A percentile compares a stretch with the other conserved stretches of the same genome.
Evolutionary conservation across 2,888 invertebrate genomes (phyloP).

Genomic region (Lordiphosa andalusiaca): DNA sequence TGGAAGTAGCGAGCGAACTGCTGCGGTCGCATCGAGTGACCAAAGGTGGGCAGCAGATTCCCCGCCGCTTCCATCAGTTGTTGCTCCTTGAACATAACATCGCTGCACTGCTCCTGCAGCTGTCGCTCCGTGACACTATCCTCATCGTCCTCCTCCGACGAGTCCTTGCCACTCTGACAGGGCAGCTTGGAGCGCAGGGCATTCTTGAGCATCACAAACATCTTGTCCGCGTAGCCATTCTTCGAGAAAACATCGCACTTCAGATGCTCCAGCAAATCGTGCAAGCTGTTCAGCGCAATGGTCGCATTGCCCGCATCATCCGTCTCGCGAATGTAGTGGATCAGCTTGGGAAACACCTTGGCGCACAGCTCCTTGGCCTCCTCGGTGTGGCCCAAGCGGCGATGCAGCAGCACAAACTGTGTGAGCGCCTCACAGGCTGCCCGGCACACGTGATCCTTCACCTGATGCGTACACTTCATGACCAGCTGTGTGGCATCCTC

Average conservation of each 20-base stretch:
- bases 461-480: not conserved
- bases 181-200: slow-evolving; percentile 16
- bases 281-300: slow-evolving; percentile 8
- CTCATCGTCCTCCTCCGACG: slow-evolving; percentile 1
- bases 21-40: slow-evolving; percentile 6
- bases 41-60: slow-evolving; percentile 21
- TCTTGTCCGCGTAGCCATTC: slow-evolving; percentile 5
- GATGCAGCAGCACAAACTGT: slow-evolving; percentile 4
- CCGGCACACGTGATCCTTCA: slow-evolving; percentile 6
- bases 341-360: slow-evolving; percentile 15
- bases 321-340: slow-evolving; percentile 5
- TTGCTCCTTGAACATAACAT: slow-evolving; percentile 5
- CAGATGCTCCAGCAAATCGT: slow-evolving; percentile 8
- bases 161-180: slow-evolving; percentile 19
- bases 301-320: slow-evolving; percentile 10
- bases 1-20: slow-evolving; percentile 24
- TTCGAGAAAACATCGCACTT: slow-evolving; percentile 9
- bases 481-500: not conserved
- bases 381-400: not conserved
- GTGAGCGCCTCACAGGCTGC: slow-evolving; percentile 10
- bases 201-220: slow-evolving; percentile 15
- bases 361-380: slow-evolving; percentile 11
- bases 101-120: slow-evolving; percentile 1
- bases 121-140: not conserved
- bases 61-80: slow-evolving; percentile 10